Evolutionary conservation across 37 sponge, comb jelly and placozoan species (phyloP).

Genomic region (Aplysina aerophoba): DNA sequence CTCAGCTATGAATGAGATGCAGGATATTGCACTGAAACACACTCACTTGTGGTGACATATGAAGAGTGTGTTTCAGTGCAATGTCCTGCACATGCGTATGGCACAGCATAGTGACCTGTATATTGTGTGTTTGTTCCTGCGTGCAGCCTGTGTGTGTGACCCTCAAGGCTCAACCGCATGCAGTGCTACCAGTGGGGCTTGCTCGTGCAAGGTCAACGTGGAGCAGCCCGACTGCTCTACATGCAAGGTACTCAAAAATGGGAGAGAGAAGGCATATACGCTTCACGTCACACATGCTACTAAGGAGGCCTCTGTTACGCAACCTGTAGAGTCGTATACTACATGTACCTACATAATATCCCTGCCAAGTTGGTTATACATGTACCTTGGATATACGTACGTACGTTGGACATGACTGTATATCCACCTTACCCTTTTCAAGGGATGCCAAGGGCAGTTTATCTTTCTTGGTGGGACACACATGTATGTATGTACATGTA

Average conservation of each 20-base stretch:
- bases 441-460: too few species aligned
- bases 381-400: too few species aligned
- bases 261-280: background rate
- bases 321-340: too few species aligned
- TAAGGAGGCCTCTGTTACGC: background rate
- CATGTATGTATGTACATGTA: background rate
- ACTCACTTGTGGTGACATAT: background rate
- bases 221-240: background rate
- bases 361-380: too few species aligned
- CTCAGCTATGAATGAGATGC: too few species aligned
- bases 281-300: background rate
- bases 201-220: slow-evolving; percentile 20
- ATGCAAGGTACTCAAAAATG: background rate
- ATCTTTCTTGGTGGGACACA: background rate
- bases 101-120: background rate
- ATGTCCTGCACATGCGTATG: background rate
- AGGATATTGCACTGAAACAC: too few species aligned
- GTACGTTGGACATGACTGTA: too few species aligned
- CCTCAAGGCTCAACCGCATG: background rate
- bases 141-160: slow-evolving; percentile 26
- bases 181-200: background rate
- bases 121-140: too few species aligned
- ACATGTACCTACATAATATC: too few species aligned
- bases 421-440: too few species aligned
- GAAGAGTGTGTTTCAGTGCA: too few species aligned